phyloP scores from a whole-genome alignment of 2,888 invertebrate species.

The Amiota minor region DNA sequence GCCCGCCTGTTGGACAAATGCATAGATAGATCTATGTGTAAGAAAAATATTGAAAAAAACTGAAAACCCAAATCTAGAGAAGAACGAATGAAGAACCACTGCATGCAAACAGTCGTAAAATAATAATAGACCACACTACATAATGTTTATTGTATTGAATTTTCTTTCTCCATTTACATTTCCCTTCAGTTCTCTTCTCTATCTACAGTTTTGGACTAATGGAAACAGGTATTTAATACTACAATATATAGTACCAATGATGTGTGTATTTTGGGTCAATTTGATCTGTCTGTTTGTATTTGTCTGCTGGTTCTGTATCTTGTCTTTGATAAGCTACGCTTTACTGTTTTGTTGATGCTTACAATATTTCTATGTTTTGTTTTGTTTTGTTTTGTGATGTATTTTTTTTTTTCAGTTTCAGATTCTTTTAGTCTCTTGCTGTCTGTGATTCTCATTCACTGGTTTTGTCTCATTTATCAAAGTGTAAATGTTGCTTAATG shows the following conservation, averaged over 20 bases:
- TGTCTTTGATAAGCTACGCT: slow-evolving; percentile 16
- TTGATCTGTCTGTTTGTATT: not conserved
- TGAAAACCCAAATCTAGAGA: not conserved
- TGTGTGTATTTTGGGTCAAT: not conserved
- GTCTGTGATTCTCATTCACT: slow-evolving; percentile 3
- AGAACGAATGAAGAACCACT: not conserved
- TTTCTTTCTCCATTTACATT: not conserved
- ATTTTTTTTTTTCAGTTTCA: not conserved
- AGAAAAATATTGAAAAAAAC: not conserved
- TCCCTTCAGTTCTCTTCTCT: not conserved
- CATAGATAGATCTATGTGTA: not conserved
- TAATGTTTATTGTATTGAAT: slow-evolving; percentile 17
- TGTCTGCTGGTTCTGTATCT: not conserved
- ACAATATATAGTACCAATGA: too few species aligned
- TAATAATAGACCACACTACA: slow-evolving; percentile 30
- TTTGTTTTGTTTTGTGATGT: not conserved
- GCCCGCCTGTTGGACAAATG: not conserved
- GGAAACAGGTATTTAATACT: slow-evolving; percentile 21
- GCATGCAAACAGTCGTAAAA: slow-evolving; percentile 17
- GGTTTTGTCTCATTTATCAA: slow-evolving; percentile 39
- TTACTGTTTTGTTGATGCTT: not conserved
- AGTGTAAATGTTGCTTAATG: slow-evolving; percentile 66
- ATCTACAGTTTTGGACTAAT: too few species aligned
- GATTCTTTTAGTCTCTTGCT: not conserved
- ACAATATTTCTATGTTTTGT: slow-evolving; percentile 5